These are phyloP conservation scores for Zaprionus lineosus DNA, from an alignment of 2,888 invertebrate genomes.

Conservation along the genomic window DNA sequence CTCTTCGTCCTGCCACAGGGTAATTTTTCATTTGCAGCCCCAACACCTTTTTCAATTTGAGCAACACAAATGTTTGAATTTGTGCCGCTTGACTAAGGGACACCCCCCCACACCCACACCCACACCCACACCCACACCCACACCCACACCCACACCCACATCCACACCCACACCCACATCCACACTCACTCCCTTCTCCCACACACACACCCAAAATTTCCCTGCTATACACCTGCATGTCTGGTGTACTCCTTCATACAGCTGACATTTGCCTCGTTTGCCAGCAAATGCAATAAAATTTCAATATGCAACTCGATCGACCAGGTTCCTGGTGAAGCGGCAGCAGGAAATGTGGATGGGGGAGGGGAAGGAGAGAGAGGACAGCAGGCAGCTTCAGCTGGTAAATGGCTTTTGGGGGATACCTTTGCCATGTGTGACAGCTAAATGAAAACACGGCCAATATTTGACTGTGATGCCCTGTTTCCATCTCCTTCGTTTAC, in stretches of 20 bases:
- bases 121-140: background rate
- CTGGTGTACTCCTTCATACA: background rate
- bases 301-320: conserved; percentile 69
- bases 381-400: conserved; percentile 22
- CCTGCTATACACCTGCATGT: too few relatives aligned
- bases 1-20: conserved; percentile 9
- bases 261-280: conserved; percentile 3
- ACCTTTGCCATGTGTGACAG: conserved; percentile 53
- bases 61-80: conserved; percentile 72
- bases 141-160: background rate
- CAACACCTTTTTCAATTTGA: conserved; percentile 76
- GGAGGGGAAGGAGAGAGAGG: background rate
- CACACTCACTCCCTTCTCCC: background rate
- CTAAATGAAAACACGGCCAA: conserved; percentile 65
- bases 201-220: background rate
- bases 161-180: background rate
- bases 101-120: background rate
- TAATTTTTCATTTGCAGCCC: conserved; percentile 74
- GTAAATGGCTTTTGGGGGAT: conserved; percentile 38
- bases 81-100: conserved; percentile 56
- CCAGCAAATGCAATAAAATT: conserved; percentile 58
- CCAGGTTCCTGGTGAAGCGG: conserved; percentile 16
- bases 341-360: background rate
- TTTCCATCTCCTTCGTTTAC: conserved; percentile 16
- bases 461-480: conserved; percentile 41